Conservation (phyloP, 2,797 vertebrate species). For the Fistularia commersonii region DNA sequence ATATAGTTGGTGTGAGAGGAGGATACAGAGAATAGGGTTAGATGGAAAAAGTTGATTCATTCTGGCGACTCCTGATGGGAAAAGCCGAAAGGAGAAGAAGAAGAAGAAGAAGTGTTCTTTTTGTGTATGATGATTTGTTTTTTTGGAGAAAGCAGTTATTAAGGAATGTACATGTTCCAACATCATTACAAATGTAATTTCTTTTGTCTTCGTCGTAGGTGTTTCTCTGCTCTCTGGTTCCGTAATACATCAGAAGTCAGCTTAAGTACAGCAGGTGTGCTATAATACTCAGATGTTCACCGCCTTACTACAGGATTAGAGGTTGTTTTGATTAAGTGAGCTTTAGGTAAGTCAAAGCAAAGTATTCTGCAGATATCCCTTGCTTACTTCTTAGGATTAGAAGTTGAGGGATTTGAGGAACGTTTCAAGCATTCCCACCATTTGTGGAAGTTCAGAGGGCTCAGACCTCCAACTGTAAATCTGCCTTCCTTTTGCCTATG, state of each 20-base stretch:
- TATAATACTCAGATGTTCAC: constrained; percentile 50
- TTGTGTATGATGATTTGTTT: neutral
- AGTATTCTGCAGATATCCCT: constrained; percentile 37
- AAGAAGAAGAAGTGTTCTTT: no score
- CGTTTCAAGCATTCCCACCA: constrained; percentile 24
- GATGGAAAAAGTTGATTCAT: no score
- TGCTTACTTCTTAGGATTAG: constrained; percentile 41
- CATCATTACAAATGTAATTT: constrained; percentile 17
- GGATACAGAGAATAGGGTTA: no score
- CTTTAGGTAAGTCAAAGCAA: constrained; percentile 39
- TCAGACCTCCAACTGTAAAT: no score
- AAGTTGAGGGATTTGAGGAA: constrained; percentile 33
- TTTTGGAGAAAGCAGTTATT: constrained; percentile 43
- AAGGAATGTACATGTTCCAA: constrained; percentile 29
- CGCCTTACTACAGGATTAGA: constrained; percentile 62
- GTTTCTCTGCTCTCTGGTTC: constrained; percentile 46
- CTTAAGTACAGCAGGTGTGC: constrained; percentile 57
- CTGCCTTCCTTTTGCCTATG: no score
- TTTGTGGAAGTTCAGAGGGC: constrained; percentile 3
- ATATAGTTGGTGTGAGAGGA: no score
- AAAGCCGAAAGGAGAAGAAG: no score
- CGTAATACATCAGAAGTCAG: constrained; percentile 55
- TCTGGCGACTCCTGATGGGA: no score
- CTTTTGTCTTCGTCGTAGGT: constrained; percentile 27
- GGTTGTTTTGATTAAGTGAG: constrained; percentile 57